These are phyloP conservation scores for Picus viridis DNA, from an alignment of 2,797 vertebrate genomes.

Conservation along the genomic window DNA sequence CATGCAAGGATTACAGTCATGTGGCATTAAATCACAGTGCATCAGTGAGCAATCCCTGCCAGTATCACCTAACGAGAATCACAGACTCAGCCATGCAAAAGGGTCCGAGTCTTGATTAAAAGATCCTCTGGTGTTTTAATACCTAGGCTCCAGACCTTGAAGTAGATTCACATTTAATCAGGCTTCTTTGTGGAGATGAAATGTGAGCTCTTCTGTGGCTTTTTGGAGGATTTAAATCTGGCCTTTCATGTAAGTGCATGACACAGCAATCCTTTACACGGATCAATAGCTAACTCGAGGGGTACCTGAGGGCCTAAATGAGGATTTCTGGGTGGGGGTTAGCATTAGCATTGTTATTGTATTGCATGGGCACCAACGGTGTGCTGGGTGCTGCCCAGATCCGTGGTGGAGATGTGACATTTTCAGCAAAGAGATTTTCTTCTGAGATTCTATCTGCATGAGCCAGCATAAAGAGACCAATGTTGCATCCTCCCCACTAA, in stretches of 20 bases:
- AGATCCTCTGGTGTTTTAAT: constrained; percentile 34
- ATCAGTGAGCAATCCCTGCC: constrained; percentile 8
- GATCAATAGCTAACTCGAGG: constrained; percentile 44
- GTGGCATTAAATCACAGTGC: constrained; percentile 26
- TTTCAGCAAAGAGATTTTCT: background rate
- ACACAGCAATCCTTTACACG: constrained; percentile 56
- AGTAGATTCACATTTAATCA: constrained; percentile 62
- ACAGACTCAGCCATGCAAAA: background rate
- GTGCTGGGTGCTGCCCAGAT: background rate
- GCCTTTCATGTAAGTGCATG: constrained; percentile 61
- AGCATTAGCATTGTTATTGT: constrained; percentile 23
- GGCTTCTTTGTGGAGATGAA: constrained; percentile 40
- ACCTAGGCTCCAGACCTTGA: constrained; percentile 16
- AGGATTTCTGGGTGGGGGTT: constrained; percentile 30
- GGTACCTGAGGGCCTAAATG: constrained; percentile 42
- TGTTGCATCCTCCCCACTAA: background rate
- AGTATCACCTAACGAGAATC: constrained; percentile 17
- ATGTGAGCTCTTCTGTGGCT: constrained; percentile 35
- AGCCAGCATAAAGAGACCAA: background rate
- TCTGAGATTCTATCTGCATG: background rate
- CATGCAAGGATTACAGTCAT: constrained; percentile 11
- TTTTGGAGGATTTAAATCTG: constrained; percentile 57
- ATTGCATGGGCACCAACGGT: background rate
- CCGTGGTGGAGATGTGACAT: background rate
- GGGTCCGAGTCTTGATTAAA: constrained; percentile 29